Base-by-base conservation (phyloP, 2,888 invertebrate genomes). In the Netelia inedita region DNA sequence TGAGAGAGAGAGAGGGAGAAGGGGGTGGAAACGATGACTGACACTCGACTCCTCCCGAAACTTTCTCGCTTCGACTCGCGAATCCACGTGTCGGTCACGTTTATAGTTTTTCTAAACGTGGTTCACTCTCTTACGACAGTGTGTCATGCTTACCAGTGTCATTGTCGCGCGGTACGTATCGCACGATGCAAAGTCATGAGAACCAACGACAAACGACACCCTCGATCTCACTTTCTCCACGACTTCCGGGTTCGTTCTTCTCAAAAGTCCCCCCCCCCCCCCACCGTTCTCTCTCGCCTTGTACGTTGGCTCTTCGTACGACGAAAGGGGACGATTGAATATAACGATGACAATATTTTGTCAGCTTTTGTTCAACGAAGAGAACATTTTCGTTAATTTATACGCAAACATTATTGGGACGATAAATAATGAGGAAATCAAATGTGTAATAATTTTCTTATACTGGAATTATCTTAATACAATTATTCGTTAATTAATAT, bases 21-120 rank as follows among this genome's bases (percentile, higher is more conserved):
- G 28, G 28, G 28, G 21, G 8, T 11, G 11, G 59, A 46, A 87
- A 78, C 28, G 28, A 28, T 63, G 61, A 79, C 79, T 81, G 85
- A 87, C 81, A 78, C 69, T 57, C 83, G 80, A 72, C 87, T 87
- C 81, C 68, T 80, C 79, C 65, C 69, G 19, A 35, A 73, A 65
- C 55, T 59, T 69, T 63, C 71, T 79, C 82, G 76, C 71, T 19
- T 43, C 66, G 76, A 66, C 14, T 43, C 66, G 71, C 43, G 79
- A 79, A 87, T 87, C 87, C 78, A 72, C 75, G 83, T 80, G 83
- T 81, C 84, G 63, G 68, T 73, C 80, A 61, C 83, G 83, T 83
- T 75, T 71, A 53, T 41, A 46, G 53, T 61, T 78, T 78, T 68
- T 50, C 50, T 41, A 69, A 61, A 74, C 21, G 11, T 66, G 53